phyloP scores from a whole-genome alignment of 2,888 invertebrate genomes.

The Chymomyza caudatula region DNA sequence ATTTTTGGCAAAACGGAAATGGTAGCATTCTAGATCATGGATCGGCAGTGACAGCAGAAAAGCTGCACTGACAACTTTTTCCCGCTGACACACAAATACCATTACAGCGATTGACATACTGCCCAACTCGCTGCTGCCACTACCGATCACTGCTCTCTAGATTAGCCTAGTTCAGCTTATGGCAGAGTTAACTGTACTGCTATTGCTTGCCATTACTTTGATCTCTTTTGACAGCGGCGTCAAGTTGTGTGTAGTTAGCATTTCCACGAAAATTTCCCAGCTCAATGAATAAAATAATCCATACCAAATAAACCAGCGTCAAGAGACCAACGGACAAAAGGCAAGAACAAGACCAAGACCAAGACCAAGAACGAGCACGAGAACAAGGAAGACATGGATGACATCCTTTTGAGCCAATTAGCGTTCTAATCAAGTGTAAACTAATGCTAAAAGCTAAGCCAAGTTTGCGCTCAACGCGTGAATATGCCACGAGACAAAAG shows the following conservation, averaged over 20 bases:
- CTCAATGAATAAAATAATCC: slow-evolving; percentile 44
- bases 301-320: not conserved
- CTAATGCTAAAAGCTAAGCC: slow-evolving; percentile 70
- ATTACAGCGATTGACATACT: no score
- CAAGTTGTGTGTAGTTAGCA: slow-evolving; percentile 6
- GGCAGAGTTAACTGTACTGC: no score
- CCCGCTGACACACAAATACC: no score
- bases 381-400: not conserved
- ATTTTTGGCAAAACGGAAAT: no score
- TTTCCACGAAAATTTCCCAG: slow-evolving; percentile 62
- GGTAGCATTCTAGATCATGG: no score
- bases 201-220: not conserved
- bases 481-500: slow-evolving; percentile 75
- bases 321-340: not conserved
- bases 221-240: slow-evolving; percentile 22
- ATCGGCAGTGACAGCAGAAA: no score
- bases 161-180: no score
- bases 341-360: slow-evolving; percentile 5
- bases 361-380: not conserved
- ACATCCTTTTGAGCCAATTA: slow-evolving; percentile 54
- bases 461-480: slow-evolving; percentile 68
- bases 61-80: no score
- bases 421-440: slow-evolving; percentile 72
- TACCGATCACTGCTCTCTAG: no score
- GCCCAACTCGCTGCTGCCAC: no score